These are phyloP conservation scores for Drosophila rellima DNA, from an alignment of 2,888 invertebrate genomes.

Conservation along the genomic window DNA sequence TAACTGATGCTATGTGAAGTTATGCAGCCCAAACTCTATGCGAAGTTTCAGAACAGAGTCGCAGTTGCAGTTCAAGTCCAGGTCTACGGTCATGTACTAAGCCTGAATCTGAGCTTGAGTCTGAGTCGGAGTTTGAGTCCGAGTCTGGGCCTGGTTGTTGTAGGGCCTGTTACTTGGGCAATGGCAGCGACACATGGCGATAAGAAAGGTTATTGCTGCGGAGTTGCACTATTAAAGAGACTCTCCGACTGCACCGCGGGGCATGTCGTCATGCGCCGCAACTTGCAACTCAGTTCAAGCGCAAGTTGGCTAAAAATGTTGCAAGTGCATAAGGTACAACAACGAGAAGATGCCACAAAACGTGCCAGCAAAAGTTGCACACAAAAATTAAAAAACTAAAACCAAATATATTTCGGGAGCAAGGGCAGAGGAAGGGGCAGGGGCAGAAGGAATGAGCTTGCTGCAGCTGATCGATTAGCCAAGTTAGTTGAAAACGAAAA, in stretches of 20 bases:
- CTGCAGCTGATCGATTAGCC: constrained; percentile 78
- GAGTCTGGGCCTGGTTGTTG: constrained; percentile 11
- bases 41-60: constrained; percentile 24
- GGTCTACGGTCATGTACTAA: constrained; percentile 58
- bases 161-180: constrained; percentile 24
- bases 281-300: constrained; percentile 16
- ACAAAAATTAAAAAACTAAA: constrained; percentile 9
- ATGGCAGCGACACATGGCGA: constrained; percentile 65
- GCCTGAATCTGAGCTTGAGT: neutral
- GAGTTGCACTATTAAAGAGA: constrained; percentile 61
- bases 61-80: constrained; percentile 37
- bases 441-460: neutral
- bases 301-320: constrained; percentile 37
- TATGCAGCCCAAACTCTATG: constrained; percentile 61
- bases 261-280: constrained; percentile 61
- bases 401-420: constrained; percentile 32
- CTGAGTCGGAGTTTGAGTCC: neutral
- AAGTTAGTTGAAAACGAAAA: constrained; percentile 75
- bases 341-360: constrained; percentile 52
- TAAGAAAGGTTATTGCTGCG: constrained; percentile 70
- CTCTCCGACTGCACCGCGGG: constrained; percentile 42
- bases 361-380: constrained; percentile 54
- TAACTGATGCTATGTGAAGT: constrained; percentile 82
- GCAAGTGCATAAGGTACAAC: constrained; percentile 60
- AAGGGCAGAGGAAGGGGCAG: neutral